Evolutionary conservation across 2,888 invertebrate genomes (phyloP).

Genomic region (Ecliptopera silaceata): DNA sequence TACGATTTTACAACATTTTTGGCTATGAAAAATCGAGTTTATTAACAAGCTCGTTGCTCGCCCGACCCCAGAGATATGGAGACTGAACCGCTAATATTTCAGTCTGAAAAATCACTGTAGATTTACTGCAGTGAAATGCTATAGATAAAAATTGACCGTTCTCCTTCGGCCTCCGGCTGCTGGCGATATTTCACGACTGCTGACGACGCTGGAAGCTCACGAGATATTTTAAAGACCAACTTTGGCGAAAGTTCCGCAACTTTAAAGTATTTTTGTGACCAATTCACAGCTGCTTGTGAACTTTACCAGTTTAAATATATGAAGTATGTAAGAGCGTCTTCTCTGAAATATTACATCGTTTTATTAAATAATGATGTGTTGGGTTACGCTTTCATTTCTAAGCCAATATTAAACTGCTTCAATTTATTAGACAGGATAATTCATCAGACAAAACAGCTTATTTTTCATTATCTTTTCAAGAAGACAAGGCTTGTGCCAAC

Average conservation of each 20-base stretch:
- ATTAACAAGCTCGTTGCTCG: slow-evolving; percentile 55
- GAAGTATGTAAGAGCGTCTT: background rate
- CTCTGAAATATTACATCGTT: background rate
- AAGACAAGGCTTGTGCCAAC: slow-evolving; percentile 24
- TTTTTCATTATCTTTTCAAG: slow-evolving; percentile 26
- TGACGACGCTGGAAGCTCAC: slow-evolving; percentile 38
- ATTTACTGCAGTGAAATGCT: slow-evolving; percentile 66
- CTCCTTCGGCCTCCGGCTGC: slow-evolving; percentile 38
- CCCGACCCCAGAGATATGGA: slow-evolving; percentile 57
- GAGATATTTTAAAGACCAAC: slow-evolving; percentile 40
- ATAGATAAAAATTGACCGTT: slow-evolving; percentile 71
- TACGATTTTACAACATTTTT: slow-evolving; percentile 42
- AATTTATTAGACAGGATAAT: slow-evolving; percentile 14
- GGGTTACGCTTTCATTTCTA: background rate
- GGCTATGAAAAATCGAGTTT: slow-evolving; percentile 54
- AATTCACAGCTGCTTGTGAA: slow-evolving; percentile 33
- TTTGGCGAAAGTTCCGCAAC: slow-evolving; percentile 22
- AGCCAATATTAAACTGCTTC: slow-evolving; percentile 4
- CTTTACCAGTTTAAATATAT: slow-evolving; percentile 25
- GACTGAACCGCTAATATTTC: slow-evolving; percentile 67
- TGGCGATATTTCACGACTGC: slow-evolving; percentile 47
- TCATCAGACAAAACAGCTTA: slow-evolving; percentile 9
- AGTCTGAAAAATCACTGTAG: slow-evolving; percentile 66
- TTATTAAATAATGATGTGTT: background rate
- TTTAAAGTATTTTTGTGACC: slow-evolving; percentile 34